Evolutionary conservation across 2,888 invertebrate species (phyloP).

Genomic region (Drosophila mimica): DNA sequence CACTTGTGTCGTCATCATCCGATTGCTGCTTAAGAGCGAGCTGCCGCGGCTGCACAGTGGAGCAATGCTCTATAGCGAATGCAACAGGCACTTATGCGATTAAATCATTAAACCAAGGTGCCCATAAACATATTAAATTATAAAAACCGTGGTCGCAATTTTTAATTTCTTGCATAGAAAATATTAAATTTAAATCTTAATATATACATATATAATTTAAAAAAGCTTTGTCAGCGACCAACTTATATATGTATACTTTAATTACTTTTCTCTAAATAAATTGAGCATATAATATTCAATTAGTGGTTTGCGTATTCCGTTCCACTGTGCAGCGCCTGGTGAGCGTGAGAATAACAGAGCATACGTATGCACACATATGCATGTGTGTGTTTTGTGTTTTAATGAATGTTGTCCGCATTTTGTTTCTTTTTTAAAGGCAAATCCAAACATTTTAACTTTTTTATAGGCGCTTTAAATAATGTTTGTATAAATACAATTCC

Average conservation of each 20-base stretch:
- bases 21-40: conserved; percentile 61
- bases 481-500: conserved; percentile 45
- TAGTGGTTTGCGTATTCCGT: not conserved
- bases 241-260: not conserved
- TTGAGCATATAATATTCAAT: not conserved
- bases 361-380: not conserved
- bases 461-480: conserved; percentile 66
- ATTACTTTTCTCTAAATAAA: not conserved
- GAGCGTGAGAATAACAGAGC: conserved; percentile 50
- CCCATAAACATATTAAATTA: not conserved
- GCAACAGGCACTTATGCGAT: conserved; percentile 46
- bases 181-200: not conserved
- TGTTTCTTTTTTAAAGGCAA: conserved; percentile 40
- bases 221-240: not conserved
- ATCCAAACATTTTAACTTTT: conserved; percentile 69
- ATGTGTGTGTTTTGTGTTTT: conserved; percentile 11
- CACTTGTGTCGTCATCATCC: conserved; percentile 80
- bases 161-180: not conserved
- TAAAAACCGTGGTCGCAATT: not conserved
- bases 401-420: conserved; percentile 41
- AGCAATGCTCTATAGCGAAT: conserved; percentile 3
- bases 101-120: not conserved
- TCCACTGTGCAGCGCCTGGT: conserved; percentile 32
- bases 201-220: not conserved
- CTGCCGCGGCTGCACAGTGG: conserved; percentile 45